Evolutionary conservation across 2,797 vertebrate species (phyloP), one percentile per base, ranked within the genome.

Genomic region (Clarias pachynema): DNA sequence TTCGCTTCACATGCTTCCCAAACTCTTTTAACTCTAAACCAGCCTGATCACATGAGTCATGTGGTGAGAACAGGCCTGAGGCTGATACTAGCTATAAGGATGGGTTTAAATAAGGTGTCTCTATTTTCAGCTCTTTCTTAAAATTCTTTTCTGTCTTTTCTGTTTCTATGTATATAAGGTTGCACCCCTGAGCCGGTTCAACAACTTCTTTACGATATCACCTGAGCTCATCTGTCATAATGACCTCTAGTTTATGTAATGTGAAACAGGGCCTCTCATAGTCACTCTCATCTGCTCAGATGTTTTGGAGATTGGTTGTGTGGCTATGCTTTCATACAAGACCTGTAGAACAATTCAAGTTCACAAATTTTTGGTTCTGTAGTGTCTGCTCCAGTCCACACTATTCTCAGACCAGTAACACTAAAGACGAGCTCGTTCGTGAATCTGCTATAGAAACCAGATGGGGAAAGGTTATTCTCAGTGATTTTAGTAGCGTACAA

Each of bases 371-470:
- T 66, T 62, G 0, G 14, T n/a, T 78, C 49, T 75, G 29, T 2
- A 74, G 49, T 44, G 2, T 49, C 44, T 49, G 56, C 75, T 62
- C 5, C 57, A 62, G 12, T 26, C 22, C 20, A 79, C 22, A 4
- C 57, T n/a, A 5, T 60, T 18, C 49, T 26, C 29, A 72, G 7
- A 15, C 49, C 34, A 15, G 34, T 72, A 49, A 24, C 49, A 9
- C 37, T 60, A 44, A 68, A 80, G 22, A 22, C 5, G 49, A 79
- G 31, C 15, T 72, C 14, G 29, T 87, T 70, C 83, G 60, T 85
- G 49, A 26, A 82, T 77, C 16, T 26, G 59, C 49, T 26, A 90
- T 91, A 88, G 88, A 90, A 92, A 93, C 60, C 92, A 93, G 86
- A 93, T 93, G 91, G 87, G 68, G 49, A 6, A 22, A 79, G 83